A percentile compares a stretch with the other conserved stretches of the same genome.
These are phyloP conservation scores for Fringilla coelebs DNA, from an alignment of 2,797 vertebrate genomes.

Conservation along the genomic window DNA sequence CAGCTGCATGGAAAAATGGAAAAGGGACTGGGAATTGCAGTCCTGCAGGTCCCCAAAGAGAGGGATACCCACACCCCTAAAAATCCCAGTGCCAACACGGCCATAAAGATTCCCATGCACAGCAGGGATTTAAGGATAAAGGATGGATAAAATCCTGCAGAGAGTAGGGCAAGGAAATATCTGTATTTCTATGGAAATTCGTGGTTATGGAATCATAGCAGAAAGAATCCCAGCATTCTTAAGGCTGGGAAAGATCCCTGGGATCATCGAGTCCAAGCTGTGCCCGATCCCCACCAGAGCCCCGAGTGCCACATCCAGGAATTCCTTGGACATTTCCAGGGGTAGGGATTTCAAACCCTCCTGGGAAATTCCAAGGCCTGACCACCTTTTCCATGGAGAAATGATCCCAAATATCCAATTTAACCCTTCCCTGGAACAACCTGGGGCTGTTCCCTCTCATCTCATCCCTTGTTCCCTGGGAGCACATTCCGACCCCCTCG, in stretches of 20 bases:
- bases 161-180: accelerated
- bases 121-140: background rate
- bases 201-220: accelerated
- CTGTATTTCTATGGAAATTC: background rate
- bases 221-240: background rate
- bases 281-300: accelerated
- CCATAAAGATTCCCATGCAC: accelerated
- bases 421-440: accelerated
- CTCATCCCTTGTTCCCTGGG: background rate
- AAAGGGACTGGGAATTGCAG: accelerated
- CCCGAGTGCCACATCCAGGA: background rate
- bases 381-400: background rate
- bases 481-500: accelerated
- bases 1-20: accelerated
- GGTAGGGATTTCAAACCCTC: accelerated
- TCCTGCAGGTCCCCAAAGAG: too few species aligned
- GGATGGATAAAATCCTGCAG: background rate
- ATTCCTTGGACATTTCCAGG: background rate
- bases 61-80: background rate
- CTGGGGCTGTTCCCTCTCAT: accelerated
- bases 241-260: background rate
- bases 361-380: background rate
- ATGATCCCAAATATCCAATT: background rate
- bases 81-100: accelerated
- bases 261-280: background rate